Conservation (phyloP, 2,113 vertebrate species). For the Corvus moneduloides region DNA sequence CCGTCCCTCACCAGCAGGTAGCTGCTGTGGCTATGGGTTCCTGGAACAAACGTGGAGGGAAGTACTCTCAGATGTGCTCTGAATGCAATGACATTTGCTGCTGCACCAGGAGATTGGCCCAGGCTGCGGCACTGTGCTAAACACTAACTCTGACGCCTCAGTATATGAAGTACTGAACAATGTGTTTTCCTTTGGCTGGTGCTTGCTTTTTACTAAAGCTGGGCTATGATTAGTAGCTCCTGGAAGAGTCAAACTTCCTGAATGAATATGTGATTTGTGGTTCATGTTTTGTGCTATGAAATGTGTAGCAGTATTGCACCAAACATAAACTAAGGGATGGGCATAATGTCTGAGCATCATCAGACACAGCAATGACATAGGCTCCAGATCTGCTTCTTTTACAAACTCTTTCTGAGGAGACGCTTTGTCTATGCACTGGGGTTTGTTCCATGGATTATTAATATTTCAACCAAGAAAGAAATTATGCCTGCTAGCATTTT, state of each 20-base stretch:
- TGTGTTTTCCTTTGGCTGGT: not conserved
- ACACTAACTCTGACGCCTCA: not conserved
- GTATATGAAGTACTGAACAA: not conserved
- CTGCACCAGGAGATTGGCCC: not conserved
- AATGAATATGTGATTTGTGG: not conserved
- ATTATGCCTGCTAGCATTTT: not conserved
- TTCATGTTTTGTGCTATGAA: not conserved
- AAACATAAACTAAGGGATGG: not conserved
- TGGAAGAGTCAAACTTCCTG: not conserved
- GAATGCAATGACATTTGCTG: not conserved
- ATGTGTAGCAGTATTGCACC: not conserved
- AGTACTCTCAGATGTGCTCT: not conserved
- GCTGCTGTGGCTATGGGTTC: not conserved
- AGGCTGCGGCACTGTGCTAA: not conserved
- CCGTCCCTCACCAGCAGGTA: not conserved
- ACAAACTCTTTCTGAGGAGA: not conserved
- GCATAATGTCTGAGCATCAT: not conserved
- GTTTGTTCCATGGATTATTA: not conserved
- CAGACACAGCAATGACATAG: not conserved
- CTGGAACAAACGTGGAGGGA: not conserved
- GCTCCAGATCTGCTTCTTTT: not conserved
- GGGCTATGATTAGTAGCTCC: not conserved
- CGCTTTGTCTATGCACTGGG: not conserved
- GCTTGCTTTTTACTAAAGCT: not conserved
- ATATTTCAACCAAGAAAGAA: not conserved